Conservation (phyloP, 2,113 vertebrate species). For the Brachionichthys hirsutus region DNA sequence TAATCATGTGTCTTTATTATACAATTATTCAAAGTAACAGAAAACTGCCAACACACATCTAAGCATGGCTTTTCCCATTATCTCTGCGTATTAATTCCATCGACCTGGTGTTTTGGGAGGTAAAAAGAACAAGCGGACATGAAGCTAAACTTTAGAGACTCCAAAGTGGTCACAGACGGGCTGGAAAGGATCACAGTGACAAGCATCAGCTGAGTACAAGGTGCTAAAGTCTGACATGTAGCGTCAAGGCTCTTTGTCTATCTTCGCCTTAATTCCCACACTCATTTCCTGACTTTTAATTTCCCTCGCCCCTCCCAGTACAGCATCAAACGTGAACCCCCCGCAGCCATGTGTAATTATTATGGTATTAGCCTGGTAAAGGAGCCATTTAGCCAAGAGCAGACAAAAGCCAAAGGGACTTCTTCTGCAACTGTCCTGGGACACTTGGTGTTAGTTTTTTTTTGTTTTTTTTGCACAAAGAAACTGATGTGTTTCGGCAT, state of each 20-base stretch:
- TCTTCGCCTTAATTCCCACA: conserved; percentile 59
- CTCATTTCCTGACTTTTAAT: conserved; percentile 77
- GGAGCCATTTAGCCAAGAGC: conserved; percentile 63
- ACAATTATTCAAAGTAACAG: no score
- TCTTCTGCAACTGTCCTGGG: conserved; percentile 19
- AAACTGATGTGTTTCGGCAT: neutral
- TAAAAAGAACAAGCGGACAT: conserved; percentile 25
- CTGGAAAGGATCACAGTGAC: conserved; percentile 72
- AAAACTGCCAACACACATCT: no score
- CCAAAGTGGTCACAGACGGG: conserved; percentile 30
- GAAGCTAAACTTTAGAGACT: conserved; percentile 38
- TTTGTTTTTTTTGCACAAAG: conserved; percentile 1
- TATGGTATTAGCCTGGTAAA: conserved; percentile 76
- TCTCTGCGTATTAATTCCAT: neutral
- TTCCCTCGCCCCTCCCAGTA: conserved; percentile 54
- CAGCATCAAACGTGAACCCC: conserved; percentile 69
- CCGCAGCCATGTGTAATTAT: conserved; percentile 77
- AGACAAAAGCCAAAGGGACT: conserved; percentile 66
- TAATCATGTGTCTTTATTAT: no score
- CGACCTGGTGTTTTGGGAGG: neutral
- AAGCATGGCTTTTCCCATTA: no score
- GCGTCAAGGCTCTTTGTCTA: conserved; percentile 72
- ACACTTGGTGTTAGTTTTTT: conserved; percentile 8
- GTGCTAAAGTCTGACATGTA: conserved; percentile 51
- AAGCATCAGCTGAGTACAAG: conserved; percentile 66